Evolutionary conservation across 2,888 invertebrate genomes (phyloP).

Genomic region (Euzophera pinguis): DNA sequence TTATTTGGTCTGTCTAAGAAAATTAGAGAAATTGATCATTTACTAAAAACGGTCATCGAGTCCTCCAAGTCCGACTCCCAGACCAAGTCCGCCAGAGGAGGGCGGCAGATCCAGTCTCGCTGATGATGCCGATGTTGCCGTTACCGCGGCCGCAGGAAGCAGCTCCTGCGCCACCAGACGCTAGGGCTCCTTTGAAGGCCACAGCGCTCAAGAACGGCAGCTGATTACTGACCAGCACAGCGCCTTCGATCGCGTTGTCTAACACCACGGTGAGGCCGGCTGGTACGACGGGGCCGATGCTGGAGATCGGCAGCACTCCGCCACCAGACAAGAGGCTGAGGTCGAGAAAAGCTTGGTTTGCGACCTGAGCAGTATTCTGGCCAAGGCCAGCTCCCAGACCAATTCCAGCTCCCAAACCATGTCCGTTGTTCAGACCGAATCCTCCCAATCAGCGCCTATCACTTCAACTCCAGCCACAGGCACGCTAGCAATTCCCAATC

Average conservation of each 20-base stretch:
- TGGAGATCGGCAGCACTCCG: conserved; percentile 5
- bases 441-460: conserved; percentile 16
- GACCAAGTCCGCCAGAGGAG: conserved; percentile 16
- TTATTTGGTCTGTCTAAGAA: no score
- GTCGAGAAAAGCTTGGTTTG: not conserved
- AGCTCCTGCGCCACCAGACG: conserved; percentile 34
- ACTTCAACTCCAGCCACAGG: conserved; percentile 18
- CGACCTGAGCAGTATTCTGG: not conserved
- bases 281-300: conserved; percentile 24
- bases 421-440: not conserved
- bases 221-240: conserved; percentile 33
- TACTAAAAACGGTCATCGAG: conserved; percentile 6
- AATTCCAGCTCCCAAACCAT: conserved; percentile 15
- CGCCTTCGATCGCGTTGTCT: conserved; percentile 40
- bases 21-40: no score
- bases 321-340: not conserved
- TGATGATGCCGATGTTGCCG: conserved; percentile 31
- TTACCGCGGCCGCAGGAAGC: conserved; percentile 33
- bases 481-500: not conserved
- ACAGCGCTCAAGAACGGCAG: conserved; percentile 44
- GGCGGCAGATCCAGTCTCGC: conserved; percentile 25
- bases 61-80: conserved; percentile 14
- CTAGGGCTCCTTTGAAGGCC: conserved; percentile 33
- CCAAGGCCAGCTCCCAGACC: conserved; percentile 15
- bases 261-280: conserved; percentile 36